These are phyloP conservation scores for Desmodus rotundus DNA, from an alignment of 2,113 vertebrate species.

Conservation along the genomic window DNA sequence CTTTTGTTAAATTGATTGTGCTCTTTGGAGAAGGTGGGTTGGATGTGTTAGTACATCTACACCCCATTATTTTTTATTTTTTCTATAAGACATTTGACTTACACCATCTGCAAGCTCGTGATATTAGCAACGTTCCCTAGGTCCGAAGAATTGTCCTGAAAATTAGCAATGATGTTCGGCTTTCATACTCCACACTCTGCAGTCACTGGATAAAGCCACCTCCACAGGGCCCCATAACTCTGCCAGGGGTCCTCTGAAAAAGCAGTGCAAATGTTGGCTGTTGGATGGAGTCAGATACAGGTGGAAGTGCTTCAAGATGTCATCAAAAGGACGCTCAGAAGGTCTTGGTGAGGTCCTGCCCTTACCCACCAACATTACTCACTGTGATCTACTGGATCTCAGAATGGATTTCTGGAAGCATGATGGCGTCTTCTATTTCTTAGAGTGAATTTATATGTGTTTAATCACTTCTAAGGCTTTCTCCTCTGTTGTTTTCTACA, in stretches of 20 bases:
- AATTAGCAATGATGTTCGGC: rapidly evolving
- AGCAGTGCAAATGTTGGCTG: not conserved
- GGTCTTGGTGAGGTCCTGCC: rapidly evolving
- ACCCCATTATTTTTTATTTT: not conserved
- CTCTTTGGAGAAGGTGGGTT: not conserved
- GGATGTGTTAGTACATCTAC: not conserved
- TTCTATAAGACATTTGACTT: not conserved
- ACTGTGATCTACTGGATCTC: rapidly evolving
- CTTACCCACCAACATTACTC: rapidly evolving
- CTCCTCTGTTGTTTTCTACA: not conserved
- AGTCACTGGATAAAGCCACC: rapidly evolving
- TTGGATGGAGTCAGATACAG: not conserved
- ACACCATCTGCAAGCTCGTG: not conserved
- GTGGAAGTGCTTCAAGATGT: not conserved
- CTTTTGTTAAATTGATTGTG: not conserved
- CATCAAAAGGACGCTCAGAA: not conserved
- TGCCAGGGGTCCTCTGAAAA: not conserved
- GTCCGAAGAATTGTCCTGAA: not conserved
- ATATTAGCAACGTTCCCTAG: not conserved
- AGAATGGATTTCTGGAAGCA: not conserved
- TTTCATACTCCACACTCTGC: rapidly evolving
- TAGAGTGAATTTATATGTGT: not conserved
- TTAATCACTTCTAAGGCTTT: not conserved
- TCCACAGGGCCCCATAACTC: not conserved
- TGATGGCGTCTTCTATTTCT: not conserved